These are phyloP conservation scores for Cacoxenus indagator DNA, from an alignment of 2,888 invertebrate genomes.

Conservation along the genomic window DNA sequence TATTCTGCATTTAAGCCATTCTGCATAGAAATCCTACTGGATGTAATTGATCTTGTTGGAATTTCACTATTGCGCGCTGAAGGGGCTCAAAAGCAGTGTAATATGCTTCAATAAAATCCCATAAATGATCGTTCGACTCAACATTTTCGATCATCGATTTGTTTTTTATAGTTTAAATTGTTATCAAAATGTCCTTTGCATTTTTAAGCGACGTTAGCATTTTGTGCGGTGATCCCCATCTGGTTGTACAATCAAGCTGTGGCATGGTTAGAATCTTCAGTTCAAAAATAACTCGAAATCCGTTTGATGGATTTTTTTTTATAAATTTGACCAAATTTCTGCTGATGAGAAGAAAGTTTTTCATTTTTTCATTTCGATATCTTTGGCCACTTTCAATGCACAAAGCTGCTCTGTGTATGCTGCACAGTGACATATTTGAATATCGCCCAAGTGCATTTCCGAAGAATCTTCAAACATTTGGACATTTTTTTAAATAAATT, in stretches of 20 bases:
- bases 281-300: background rate
- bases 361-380: background rate
- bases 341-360: background rate
- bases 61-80: background rate
- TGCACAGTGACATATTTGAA: background rate
- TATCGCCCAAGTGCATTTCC: background rate
- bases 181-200: background rate
- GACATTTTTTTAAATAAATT: too few species aligned
- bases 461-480: background rate
- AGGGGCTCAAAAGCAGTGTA: background rate
- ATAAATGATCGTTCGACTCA: background rate
- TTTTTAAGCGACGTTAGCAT: background rate
- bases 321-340: background rate
- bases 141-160: background rate
- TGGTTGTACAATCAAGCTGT: background rate
- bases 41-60: background rate
- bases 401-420: background rate
- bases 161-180: background rate
- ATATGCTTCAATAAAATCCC: constrained; percentile 1
- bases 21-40: background rate
- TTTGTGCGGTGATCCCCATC: background rate
- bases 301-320: background rate
- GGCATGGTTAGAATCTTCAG: background rate
- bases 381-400: background rate
- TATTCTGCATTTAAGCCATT: background rate